These are phyloP conservation scores for Palythoa heliodiscus DNA, from an alignment of 92 coral and sea anemone genomes.

Conservation along the genomic window DNA sequence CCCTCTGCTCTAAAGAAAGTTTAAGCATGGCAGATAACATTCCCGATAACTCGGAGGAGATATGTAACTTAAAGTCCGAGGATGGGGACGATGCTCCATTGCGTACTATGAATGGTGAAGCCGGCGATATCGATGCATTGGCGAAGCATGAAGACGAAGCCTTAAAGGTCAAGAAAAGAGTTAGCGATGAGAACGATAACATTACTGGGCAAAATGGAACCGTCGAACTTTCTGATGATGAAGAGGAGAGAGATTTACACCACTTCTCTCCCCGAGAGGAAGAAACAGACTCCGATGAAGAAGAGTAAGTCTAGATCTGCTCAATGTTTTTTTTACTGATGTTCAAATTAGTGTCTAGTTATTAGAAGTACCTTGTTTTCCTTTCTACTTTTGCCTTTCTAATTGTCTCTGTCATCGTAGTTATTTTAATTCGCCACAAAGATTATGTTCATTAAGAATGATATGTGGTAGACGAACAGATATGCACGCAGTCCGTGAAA, in stretches of 20 bases:
- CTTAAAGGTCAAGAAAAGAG: constrained; percentile 25
- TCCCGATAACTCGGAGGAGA: constrained; percentile 18
- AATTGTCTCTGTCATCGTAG: constrained; percentile 9
- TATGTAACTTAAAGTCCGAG: not conserved
- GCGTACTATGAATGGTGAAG: constrained; percentile 37
- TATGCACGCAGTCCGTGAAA: not conserved
- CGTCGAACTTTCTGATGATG: constrained; percentile 30
- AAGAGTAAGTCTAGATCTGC: constrained; percentile 9
- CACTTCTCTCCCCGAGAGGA: constrained; percentile 42
- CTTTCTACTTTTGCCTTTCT: not conserved
- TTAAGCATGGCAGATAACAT: constrained; percentile 28
- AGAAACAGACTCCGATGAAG: constrained; percentile 31
- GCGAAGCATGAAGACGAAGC: constrained; percentile 24
- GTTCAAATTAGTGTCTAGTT: constrained; percentile 2
- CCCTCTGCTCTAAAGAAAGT: not conserved
- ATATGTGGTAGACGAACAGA: constrained; percentile 5
- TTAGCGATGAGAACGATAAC: constrained; percentile 21
- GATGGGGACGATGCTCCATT: not conserved
- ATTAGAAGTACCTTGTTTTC: not conserved
- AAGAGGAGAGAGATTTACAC: constrained; percentile 43
- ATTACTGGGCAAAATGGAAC: constrained; percentile 19
- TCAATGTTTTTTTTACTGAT: not conserved
- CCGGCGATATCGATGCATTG: constrained; percentile 14
- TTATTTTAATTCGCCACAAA: not conserved
- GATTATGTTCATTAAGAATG: not conserved